Evolutionary conservation across 2,113 vertebrate genomes (phyloP), one percentile per base, ranked within the genome.

Genomic region (Oceanodroma tethys): DNA sequence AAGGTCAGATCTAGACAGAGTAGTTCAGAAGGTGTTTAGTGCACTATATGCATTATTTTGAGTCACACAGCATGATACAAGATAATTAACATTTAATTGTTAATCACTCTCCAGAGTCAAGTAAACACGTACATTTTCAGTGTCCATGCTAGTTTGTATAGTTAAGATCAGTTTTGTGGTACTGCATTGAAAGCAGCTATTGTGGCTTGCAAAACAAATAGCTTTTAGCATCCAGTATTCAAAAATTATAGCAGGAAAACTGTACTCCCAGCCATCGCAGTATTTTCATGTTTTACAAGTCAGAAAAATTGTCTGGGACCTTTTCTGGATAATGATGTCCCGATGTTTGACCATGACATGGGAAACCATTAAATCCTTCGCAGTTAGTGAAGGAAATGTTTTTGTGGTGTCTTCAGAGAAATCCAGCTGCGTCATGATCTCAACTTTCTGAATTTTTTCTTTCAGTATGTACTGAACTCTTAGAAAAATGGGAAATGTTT

Each of bases 331-430:
- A 94, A 97, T 90, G 81, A 83, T 90, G 48, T 87, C 30, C 43
- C 93, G 80, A 15, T 2, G 3, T 89, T 97, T 95, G 88, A 83
- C 78, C 72, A 34, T 93, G 47, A 42, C 38, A 79, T 70, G 50
- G 60, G 58, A 95, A 97, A 89, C 76, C 53, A 86, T 93, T 97
- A 95, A 92, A 92, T 93, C 62, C 66, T 95, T 93, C 42, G 94
- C 86, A 87, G 67, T 59, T 80, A 94, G 52, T 65, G 76, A 96
- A 96, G 79, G 86, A 84, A 95, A 95, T 72, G 68, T 81, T 88
- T 95, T 95, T 91, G 72, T 72, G 27, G 11, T 78, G 40, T 48
- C 80, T 83, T 91, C 89, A 87, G 70, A 97, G 86, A 59, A 47
- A 78, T 48, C 38, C 90, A 60, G 8, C 60, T 91, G 88, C 40